These are phyloP conservation scores for Ladona fulva DNA, from an alignment of 1,140 invertebrate species.

Conservation along the genomic window DNA sequence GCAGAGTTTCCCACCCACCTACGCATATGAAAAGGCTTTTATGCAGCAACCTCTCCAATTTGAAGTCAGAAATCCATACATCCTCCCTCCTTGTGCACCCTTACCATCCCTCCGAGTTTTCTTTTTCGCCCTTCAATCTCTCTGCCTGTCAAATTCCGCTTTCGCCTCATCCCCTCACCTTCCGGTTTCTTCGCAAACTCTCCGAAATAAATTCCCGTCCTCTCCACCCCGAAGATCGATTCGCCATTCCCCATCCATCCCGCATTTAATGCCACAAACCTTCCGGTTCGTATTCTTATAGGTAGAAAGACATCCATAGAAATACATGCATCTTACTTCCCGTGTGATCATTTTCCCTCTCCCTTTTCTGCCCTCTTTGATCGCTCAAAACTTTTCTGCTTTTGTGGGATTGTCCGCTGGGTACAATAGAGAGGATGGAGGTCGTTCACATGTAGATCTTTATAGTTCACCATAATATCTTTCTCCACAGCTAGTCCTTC, in stretches of 20 bases:
- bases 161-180: not conserved
- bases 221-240: not conserved
- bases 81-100: not conserved
- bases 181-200: not conserved
- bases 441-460: too few relatives aligned
- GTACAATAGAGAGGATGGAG: too few relatives aligned
- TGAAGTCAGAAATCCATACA: constrained; percentile 2
- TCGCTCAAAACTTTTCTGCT: too few relatives aligned
- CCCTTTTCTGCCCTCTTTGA: too few relatives aligned
- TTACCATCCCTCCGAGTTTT: not conserved
- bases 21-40: not conserved
- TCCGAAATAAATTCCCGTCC: too few relatives aligned
- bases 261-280: not conserved
- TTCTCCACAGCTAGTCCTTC: too few relatives aligned
- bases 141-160: not conserved
- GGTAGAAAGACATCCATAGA: too few relatives aligned
- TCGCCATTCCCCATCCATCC: not conserved
- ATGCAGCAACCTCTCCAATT: not conserved
- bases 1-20: not conserved
- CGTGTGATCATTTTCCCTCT: too few relatives aligned
- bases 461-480: too few relatives aligned
- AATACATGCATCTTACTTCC: too few relatives aligned
- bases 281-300: too few relatives aligned
- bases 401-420: too few relatives aligned
- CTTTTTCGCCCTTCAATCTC: not conserved